A percentile compares a stretch with the other conserved stretches of the same genome.
Conservation (phyloP, 1,140 invertebrate species). For the Drosophila obscura region DNA sequence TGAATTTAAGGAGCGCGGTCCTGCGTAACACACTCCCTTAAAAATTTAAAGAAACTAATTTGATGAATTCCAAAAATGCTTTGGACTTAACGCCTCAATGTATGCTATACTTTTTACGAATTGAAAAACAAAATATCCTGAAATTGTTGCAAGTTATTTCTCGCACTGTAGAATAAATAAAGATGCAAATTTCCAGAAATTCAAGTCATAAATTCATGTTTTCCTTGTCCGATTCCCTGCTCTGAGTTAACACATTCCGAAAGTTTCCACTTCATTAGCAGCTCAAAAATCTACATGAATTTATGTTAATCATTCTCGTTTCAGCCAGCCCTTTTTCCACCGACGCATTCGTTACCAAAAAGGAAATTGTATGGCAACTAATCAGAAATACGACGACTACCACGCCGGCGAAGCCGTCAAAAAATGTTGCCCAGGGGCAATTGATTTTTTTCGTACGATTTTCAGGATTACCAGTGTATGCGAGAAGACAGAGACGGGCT, state of each 20-base stretch:
- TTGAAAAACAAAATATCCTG: too few relatives aligned
- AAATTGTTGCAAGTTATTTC: too few relatives aligned
- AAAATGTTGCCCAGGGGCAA: slow-evolving; percentile 68
- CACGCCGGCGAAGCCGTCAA: slow-evolving; percentile 29
- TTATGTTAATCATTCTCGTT: slow-evolving; percentile 46
- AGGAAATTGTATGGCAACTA: slow-evolving; percentile 42
- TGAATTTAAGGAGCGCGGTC: too few relatives aligned
- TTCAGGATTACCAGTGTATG: slow-evolving; percentile 15
- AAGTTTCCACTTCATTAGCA: slow-evolving; percentile 35
- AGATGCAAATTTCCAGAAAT: neutral
- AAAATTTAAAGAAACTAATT: too few relatives aligned
- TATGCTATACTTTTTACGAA: too few relatives aligned
- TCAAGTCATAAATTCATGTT: neutral
- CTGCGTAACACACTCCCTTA: too few relatives aligned
- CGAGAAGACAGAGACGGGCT: slow-evolving; percentile 3
- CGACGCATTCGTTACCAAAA: slow-evolving; percentile 10
- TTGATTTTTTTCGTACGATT: slow-evolving; percentile 71
- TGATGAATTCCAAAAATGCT: too few relatives aligned
- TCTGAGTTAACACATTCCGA: neutral
- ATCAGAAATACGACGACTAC: slow-evolving; percentile 48
- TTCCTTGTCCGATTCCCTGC: neutral
- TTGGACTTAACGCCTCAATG: too few relatives aligned
- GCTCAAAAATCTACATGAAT: slow-evolving; percentile 22
- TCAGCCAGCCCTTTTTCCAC: slow-evolving; percentile 7
- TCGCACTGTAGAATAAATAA: too few relatives aligned